These are phyloP conservation scores for Gryon sp. DNA, from an alignment of 1,140 invertebrate species.

Conservation along the genomic window DNA sequence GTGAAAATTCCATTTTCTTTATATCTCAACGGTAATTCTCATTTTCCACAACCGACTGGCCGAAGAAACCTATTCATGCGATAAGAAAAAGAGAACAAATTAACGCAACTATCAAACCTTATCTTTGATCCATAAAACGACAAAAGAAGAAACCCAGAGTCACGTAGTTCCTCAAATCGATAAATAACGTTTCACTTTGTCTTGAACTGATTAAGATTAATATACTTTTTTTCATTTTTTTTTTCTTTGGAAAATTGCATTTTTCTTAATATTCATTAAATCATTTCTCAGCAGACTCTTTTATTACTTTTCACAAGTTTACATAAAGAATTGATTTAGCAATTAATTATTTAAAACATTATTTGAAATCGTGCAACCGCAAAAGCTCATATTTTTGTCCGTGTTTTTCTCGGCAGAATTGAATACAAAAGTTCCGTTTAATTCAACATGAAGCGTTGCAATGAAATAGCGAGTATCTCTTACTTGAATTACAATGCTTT, in stretches of 20 bases:
- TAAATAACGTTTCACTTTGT: no score
- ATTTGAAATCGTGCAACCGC: not conserved
- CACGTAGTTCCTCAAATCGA: no score
- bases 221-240: no score
- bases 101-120: not conserved
- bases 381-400: conserved; percentile 19
- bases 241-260: no score
- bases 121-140: no score
- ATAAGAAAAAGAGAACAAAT: conserved; percentile 19
- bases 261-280: no score
- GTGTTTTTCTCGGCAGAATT: conserved; percentile 25
- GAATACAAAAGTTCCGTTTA: conserved; percentile 39
- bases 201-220: no score
- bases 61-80: conserved; percentile 9
- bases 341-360: conserved; percentile 2
- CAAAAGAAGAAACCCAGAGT: no score
- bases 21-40: conserved; percentile 33
- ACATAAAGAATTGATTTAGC: conserved; percentile 18
- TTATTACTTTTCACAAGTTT: no score
- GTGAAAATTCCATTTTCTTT: conserved; percentile 75
- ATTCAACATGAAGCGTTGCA: conserved; percentile 27
- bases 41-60: conserved; percentile 29
- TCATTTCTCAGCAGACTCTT: no score
- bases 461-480: conserved; percentile 28
- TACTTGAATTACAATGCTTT: conserved; percentile 48